Base-by-base conservation (phyloP, 2,888 invertebrate genomes). In the Pinctada fucata region DNA sequence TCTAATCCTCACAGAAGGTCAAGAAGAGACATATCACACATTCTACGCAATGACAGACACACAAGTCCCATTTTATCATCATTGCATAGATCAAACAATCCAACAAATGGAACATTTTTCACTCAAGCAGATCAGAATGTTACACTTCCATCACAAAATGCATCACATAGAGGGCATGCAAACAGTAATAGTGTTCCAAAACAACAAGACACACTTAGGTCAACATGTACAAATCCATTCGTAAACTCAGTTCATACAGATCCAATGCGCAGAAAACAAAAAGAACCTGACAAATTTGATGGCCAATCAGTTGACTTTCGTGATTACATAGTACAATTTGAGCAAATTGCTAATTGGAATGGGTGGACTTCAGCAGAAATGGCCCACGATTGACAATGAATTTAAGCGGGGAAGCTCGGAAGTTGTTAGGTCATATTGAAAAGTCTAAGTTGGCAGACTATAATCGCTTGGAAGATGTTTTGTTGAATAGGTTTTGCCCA, bases 231-330 rank as follows among this genome's bases (percentile, higher is more conserved):
- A 31, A 31, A 31, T 31, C 31, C 31, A 31, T 31, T 31, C 31
- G 31, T 31, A 31, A 31, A 31, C 31, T 31, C 58, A 58, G 13
- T 58, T 58, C 58, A 58, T 13, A 58, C 8, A 58, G 58, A 58
- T 13, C 8, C 58, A 31, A 31, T 31, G 31, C 13, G 6, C 58
- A 58, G 13, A 13, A 58, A 58, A 58, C 58, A 58, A 58, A 58
- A 58, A 58, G 58, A 58, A 10, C 58, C 58, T 58, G 58, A 58
- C 58, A 58, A 58, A 13, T 58, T 58, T 58, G 58, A 58, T 58
- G 13, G 58, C 13, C 58, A 58, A 58, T 10, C 58, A 10, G 58
- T 58, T 6, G 13, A 58, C 13, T 58, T 58, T 13, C 6, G 58
- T 10, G 58, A 58, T 13, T 58, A 58, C 13, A 58, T 58, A 10